Evolutionary conservation across 1,140 invertebrate genomes (phyloP), one percentile per base, ranked within the genome.

Genomic region (Penaeus chinensis): DNA sequence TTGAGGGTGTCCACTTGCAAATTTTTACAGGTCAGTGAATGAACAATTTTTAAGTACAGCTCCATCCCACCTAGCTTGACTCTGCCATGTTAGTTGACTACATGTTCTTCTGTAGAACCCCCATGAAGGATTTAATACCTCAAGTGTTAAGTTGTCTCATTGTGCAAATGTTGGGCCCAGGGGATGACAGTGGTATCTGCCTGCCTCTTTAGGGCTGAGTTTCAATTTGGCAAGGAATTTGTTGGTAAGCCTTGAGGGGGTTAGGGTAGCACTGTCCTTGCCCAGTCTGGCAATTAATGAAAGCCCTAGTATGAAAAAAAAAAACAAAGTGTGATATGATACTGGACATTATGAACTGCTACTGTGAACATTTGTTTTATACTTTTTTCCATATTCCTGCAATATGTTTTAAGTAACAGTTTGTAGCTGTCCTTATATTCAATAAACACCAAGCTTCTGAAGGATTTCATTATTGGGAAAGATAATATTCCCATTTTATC

Each of bases 391-490:
- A 88, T 88, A 84, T 88, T 88, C 63, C 87, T 88, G 87, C 87
- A 88, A 88, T 88, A 88, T 88, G 87, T 88, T 88, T 88, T 84
- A 84, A 88, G 87, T 88, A 88, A 88, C 87, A 88, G 87, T 88
- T 88, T 88, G 87, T 88, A 88, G 82, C 47, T 80, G 87, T 88
- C 87, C 87, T 87, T 82, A 63, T 63, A 87, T 87, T 82, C 85
- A 87, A 87, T 87, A 87, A 87, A 87, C 85, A 87, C 80, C 85
- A 87, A 82, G 80, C 81, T 87, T 82, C 66, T 54, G 47, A 54
- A 54, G 47, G 13, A 54, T 54, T 54, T 54, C 47, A 54, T 54
- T 54, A 54, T 54, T 54, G 47, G 47, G 47, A 54, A 54, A 54
- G 47, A 54, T 54, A 54, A 54, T 54, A 54, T 54, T 54, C 47